Conservation (phyloP, 2,113 vertebrate species). For the Brevimyrus niger region DNA sequence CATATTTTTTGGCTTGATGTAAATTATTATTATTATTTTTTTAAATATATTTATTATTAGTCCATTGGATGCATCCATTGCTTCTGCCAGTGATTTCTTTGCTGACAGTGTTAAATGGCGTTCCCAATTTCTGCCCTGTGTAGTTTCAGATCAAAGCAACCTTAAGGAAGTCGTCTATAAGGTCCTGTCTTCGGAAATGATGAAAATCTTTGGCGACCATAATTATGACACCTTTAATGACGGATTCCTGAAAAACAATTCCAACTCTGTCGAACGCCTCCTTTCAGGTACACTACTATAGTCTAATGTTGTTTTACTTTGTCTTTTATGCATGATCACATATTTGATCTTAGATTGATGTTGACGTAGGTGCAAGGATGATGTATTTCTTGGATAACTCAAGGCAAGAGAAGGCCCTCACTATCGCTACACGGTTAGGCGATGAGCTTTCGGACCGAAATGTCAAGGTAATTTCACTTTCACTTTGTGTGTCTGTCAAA, state of each 20-base stretch:
- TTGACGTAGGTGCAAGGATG: conserved; percentile 84
- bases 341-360: neutral
- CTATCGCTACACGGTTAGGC: conserved; percentile 79
- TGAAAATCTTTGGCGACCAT: conserved; percentile 95
- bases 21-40: neutral
- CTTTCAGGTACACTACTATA: conserved; percentile 74
- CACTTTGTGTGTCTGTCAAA: neutral
- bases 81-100: neutral
- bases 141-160: conserved; percentile 72
- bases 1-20: neutral
- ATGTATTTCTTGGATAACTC: conserved; percentile 88
- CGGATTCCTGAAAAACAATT: conserved; percentile 89
- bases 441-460: conserved; percentile 82
- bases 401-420: conserved; percentile 79
- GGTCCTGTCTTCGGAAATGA: conserved; percentile 74
- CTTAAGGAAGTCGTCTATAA: conserved; percentile 81
- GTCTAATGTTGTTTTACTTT: neutral
- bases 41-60: neutral
- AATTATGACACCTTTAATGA: conserved; percentile 96
- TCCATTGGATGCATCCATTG: neutral
- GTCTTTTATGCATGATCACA: neutral
- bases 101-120: neutral
- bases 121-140: neutral
- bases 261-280: conserved; percentile 86
- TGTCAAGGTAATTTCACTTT: conserved; percentile 70